These are phyloP conservation scores for Anniella stebbinsi DNA, from an alignment of 2,797 vertebrate species.

Conservation along the genomic window DNA sequence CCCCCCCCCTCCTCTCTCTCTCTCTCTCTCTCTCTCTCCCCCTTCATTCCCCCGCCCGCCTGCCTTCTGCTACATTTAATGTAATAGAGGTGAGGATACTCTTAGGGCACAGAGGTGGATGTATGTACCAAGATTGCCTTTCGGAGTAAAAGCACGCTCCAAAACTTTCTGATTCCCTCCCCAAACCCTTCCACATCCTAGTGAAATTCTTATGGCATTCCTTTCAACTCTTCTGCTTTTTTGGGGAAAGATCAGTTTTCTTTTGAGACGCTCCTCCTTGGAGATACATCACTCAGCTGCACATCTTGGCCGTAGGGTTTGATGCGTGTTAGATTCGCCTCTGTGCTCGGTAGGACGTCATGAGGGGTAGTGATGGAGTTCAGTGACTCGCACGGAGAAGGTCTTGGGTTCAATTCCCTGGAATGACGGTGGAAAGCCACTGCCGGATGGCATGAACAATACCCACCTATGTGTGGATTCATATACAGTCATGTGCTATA, in stretches of 20 bases:
- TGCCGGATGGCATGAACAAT: too few relatives aligned
- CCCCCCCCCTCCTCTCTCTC: constrained; percentile 51
- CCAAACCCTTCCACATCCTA: too few relatives aligned
- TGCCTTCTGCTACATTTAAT: constrained; percentile 47
- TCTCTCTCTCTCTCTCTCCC: constrained; percentile 68
- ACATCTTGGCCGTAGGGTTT: neutral
- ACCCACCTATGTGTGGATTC: too few relatives aligned
- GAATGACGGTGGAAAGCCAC: too few relatives aligned
- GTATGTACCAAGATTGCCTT: constrained; percentile 37
- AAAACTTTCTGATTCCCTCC: neutral
- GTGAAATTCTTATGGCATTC: neutral
- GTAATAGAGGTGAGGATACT: constrained; percentile 68
- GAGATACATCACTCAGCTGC: neutral
- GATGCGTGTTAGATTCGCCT: neutral
- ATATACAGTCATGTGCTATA: too few relatives aligned
- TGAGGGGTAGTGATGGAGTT: too few relatives aligned
- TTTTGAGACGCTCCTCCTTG: constrained; percentile 48
- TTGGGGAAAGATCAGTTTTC: constrained; percentile 64
- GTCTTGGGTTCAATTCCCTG: too few relatives aligned
- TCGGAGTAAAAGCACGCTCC: constrained; percentile 12
- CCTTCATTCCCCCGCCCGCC: neutral
- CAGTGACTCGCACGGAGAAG: neutral
- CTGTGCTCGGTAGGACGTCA: too few relatives aligned
- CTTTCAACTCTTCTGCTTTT: constrained; percentile 61
- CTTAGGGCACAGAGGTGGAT: constrained; percentile 6